Percentiles rank a stretch among this genome's conserved stretches.
phyloP scores from a whole-genome alignment of 2,113 vertebrate genomes.

The Equus przewalskii region DNA sequence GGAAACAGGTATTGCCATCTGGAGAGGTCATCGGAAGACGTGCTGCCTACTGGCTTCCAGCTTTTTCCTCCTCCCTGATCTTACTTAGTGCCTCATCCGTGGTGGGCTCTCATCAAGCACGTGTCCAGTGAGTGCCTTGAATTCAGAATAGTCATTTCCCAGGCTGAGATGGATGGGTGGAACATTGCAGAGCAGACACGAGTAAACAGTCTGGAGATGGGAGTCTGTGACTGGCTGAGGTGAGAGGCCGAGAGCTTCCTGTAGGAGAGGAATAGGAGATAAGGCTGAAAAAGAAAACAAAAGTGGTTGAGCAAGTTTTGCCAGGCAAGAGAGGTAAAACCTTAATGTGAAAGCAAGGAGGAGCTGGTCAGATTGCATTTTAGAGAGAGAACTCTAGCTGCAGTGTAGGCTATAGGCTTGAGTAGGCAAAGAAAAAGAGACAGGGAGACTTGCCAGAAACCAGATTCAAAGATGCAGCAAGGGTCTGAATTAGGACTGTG shows the following conservation, averaged over 20 bases:
- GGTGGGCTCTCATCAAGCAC: not conserved
- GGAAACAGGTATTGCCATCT: not conserved
- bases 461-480: not conserved
- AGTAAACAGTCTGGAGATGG: not conserved
- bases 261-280: not conserved
- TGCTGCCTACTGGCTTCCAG: not conserved
- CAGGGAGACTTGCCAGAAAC: not conserved
- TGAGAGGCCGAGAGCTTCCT: not conserved
- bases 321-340: not conserved
- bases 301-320: not conserved
- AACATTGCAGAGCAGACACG: not conserved
- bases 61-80: slow-evolving; percentile 19
- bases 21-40: not conserved
- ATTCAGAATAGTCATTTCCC: slow-evolving; percentile 47
- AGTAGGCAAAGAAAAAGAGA: not conserved
- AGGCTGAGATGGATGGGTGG: not conserved
- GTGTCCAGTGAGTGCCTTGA: slow-evolving; percentile 10
- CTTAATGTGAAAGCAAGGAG: slow-evolving; percentile 27
- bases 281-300: not conserved
- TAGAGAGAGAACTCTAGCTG: slow-evolving; percentile 29
- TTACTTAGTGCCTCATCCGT: not conserved
- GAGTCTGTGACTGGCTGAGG: not conserved
- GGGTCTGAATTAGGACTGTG: not conserved
- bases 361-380: slow-evolving; percentile 25
- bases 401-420: not conserved